Percentiles rank a stretch among this genome's conserved stretches.
These are phyloP conservation scores for Yponomeuta cagnagella DNA, from an alignment of 2,888 invertebrate genomes.

Conservation along the genomic window DNA sequence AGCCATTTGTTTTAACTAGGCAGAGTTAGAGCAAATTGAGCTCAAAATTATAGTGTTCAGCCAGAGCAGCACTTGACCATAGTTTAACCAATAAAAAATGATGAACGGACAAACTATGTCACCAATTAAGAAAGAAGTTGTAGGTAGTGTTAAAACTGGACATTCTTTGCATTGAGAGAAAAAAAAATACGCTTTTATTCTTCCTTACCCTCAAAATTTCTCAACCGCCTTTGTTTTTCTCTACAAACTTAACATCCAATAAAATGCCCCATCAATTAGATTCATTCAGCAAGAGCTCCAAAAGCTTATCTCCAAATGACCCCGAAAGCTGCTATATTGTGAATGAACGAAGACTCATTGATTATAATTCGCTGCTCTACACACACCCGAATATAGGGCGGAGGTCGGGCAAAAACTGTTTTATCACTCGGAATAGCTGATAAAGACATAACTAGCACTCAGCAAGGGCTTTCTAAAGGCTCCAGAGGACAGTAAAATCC, in stretches of 20 bases:
- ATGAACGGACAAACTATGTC: slow-evolving; percentile 5
- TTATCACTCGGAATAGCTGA: slow-evolving; percentile 29
- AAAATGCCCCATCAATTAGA: slow-evolving; percentile 16
- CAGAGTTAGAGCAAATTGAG: background rate
- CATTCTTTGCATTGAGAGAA: slow-evolving; percentile 18
- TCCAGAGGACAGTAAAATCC: slow-evolving; percentile 29
- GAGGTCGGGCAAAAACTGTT: slow-evolving; percentile 44
- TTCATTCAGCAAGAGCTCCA: slow-evolving; percentile 48
- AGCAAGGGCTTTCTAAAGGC: slow-evolving; percentile 21
- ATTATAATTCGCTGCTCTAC: slow-evolving; percentile 53
- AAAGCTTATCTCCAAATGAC: slow-evolving; percentile 57
- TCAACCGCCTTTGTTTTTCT: background rate
- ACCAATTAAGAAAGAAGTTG: background rate
- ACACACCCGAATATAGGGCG: slow-evolving; percentile 61
- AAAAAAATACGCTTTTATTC: slow-evolving; percentile 18
- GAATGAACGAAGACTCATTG: slow-evolving; percentile 70
- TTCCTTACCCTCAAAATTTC: background rate
- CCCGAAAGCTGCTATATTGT: slow-evolving; percentile 65
- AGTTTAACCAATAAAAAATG: slow-evolving; percentile 19
- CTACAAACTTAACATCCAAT: background rate
- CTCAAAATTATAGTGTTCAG: background rate
- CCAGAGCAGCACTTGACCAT: background rate
- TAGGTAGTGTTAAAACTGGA: slow-evolving; percentile 17
- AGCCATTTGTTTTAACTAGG: background rate
- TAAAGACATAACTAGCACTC: slow-evolving; percentile 20